Percentiles rank a stretch among this genome's conserved stretches.
Conservation (phyloP, 2,888 invertebrate genomes). For the Mactromeris polynyma region DNA sequence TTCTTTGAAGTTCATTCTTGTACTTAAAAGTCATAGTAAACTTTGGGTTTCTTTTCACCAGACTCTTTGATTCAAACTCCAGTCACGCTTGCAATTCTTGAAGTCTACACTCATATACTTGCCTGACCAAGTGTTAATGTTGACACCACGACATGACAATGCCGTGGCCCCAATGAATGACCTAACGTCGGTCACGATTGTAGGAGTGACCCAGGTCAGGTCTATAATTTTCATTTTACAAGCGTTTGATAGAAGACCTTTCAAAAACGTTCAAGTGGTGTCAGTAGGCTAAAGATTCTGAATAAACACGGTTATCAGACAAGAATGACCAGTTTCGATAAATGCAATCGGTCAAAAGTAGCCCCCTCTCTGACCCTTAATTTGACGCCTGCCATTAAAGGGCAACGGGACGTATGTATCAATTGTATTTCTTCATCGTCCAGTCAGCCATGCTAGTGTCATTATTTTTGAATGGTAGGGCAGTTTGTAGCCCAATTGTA, state of each 20-base stretch:
- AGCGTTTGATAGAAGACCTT: constrained; percentile 26
- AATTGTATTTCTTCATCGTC: constrained; percentile 8
- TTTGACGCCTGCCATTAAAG: constrained; percentile 20
- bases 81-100: neutral
- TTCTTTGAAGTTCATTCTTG: too few species aligned
- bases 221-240: constrained; percentile 33
- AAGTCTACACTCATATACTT: neutral
- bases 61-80: neutral
- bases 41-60: neutral
- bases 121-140: neutral
- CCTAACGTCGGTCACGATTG: neutral
- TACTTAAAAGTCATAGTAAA: neutral
- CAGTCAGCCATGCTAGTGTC: neutral
- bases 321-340: constrained; percentile 11
- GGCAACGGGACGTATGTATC: constrained; percentile 2
- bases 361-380: constrained; percentile 11
- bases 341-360: constrained; percentile 13
- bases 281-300: constrained; percentile 28
- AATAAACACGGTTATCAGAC: neutral
- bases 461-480: neutral
- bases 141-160: neutral
- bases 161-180: neutral
- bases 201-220: constrained; percentile 10
- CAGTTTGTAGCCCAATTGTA: neutral
- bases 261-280: constrained; percentile 34